Conservation (phyloP, 2,888 invertebrate species). For the Psococerastis gibbosa region DNA sequence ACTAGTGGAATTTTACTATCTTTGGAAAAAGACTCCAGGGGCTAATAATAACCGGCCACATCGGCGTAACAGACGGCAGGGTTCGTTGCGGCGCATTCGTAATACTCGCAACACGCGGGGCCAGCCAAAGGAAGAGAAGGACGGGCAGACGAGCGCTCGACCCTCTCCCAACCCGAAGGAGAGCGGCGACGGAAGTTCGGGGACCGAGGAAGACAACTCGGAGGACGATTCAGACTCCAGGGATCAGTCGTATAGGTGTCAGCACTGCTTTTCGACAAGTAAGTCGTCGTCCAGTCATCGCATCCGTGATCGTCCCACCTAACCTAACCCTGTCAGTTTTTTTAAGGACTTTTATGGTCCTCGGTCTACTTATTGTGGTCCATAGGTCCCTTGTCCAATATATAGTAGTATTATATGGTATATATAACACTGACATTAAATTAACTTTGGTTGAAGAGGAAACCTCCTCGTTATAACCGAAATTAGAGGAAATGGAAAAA, state of each 20-base stretch:
- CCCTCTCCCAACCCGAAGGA: constrained; percentile 23
- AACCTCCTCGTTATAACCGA: too few species aligned
- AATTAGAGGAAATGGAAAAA: too few species aligned
- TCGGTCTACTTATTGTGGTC: too few species aligned
- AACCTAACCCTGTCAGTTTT: too few species aligned
- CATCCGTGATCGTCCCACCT: too few species aligned
- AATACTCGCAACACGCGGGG: constrained; percentile 66
- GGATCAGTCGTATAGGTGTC: constrained; percentile 55
- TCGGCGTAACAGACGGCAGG: constrained; percentile 60
- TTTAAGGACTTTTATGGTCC: too few species aligned
- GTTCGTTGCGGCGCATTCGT: constrained; percentile 68
- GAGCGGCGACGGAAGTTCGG: constrained; percentile 37
- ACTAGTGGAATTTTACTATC: constrained; percentile 94
- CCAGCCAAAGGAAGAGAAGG: constrained; percentile 15
- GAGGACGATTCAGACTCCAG: constrained; percentile 91
- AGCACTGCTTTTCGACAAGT: constrained; percentile 56
- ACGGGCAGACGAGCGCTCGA: constrained; percentile 15
- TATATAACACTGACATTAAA: too few species aligned
- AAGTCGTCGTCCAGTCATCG: too few species aligned
- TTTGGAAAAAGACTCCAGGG: constrained; percentile 99
- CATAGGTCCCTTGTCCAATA: too few species aligned
- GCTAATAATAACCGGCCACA: constrained; percentile 94
- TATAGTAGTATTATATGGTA: too few species aligned
- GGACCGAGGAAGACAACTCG: constrained; percentile 57
- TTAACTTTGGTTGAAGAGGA: too few species aligned